Base-by-base conservation (phyloP, 2,888 invertebrate genomes). In the Sinodicranocentrus sp. region DNA sequence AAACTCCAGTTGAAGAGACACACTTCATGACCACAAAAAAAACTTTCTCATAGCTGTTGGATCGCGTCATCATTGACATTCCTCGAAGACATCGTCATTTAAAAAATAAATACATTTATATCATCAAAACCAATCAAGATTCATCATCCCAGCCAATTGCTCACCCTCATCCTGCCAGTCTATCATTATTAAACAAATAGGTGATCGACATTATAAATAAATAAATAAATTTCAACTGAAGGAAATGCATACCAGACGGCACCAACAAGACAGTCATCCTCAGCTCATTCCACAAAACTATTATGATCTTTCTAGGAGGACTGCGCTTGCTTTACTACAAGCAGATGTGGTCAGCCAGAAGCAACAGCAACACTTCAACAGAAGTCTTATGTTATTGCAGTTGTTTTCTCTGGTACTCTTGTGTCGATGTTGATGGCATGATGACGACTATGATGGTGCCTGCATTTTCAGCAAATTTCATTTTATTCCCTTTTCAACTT, bases 161-260 rank as follows among this genome's bases (percentile, higher is more conserved):
- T 33, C 10, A n/a, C n/a, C 5, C 52, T 19, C 15, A 15, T 15
- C 52, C n/a, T 52, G 52, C 19, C 52, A 15, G 19, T 23, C 21
- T 5, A 61, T 33, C 39, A 39, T 52, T 63, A 65, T 48, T 76
- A 54, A 33, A 73, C 48, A 61, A 72, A 43, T 61, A 17, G 26
- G 39, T 25, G 73, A 63, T 61, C 48, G 44, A 61, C 61, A 44
- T 23, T 67, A 8, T 39, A 39, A 8, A 44, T 19, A 33, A 76
- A 52, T 26, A 61, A 73, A 63, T 73, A 61, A 63, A 73, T 44
- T 33, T 61, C 17, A 23, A 26, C 15, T 73, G 43, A 33, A 76
- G 75, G 75, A 76, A 76, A 76, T 52, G 65, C 61, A 73, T 73
- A 73, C 65, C 75, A 76, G 75, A 76, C 75, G 75, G 75, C 75